Evolutionary conservation across 35 echinoderm and acorn worm species (phyloP), one percentile per base, ranked within the genome.

Genomic region (Apostichopus japonicus): DNA sequence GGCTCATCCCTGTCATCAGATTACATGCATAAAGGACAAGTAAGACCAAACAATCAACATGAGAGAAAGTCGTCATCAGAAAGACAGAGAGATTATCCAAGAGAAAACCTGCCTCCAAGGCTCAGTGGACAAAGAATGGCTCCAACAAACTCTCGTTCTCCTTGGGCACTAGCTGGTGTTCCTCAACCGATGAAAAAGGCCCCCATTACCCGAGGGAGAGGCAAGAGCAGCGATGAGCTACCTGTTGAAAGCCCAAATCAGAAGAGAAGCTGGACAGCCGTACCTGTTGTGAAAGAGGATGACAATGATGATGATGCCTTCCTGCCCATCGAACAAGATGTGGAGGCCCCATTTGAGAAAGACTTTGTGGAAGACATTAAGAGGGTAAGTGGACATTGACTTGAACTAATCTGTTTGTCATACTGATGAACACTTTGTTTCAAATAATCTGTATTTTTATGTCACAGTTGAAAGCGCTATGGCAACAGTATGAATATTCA

Each of bases 261-360:
- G 79, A 56, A 27, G 59, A 52, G 19, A 75, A 23, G 7, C 24
- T 9, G 21, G 63, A 72, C 62, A 5, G 21, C 23, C 9, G n/a
- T 65, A 8, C 11, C 13, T 8, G n/a, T 23, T 16, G 5, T 54
- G 81, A 84, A 23, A 9, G 8, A 8, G 57, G 81, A 24, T 9
- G 8, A 54, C 6, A 11, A 1, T 6, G n/a, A 8, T 21, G 61
- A 65, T 54, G 5, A 72, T n/a, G 24, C n/a, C 44, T 11, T 4
- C 8, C 6, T 89, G 24, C 62, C 86, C 24, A 27, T 89, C 63
- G 86, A 89, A 51, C 61, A 89, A 16, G 86, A 89, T 44, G 61
- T 89, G 6, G 86, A 89, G 7, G 86, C 86, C 10, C 86, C 86
- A 21, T 89, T 89, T 73, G 86, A 89, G 24, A 89, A 89, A 65